Conservation (phyloP, 1,140 invertebrate species). For the Heliothis virescens region DNA sequence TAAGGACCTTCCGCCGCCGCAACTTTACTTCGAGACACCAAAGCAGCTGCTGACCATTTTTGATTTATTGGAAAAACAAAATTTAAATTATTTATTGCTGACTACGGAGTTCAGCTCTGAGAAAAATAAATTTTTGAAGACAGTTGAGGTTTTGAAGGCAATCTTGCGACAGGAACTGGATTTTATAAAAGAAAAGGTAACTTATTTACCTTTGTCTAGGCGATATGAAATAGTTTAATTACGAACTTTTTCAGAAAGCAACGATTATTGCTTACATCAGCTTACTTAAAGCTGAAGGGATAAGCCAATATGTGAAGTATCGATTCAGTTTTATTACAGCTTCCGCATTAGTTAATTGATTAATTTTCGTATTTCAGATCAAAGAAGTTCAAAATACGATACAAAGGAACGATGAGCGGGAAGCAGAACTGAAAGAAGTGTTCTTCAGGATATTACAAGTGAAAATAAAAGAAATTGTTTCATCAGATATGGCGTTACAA, state of each 20-base stretch:
- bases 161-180: constrained; percentile 68
- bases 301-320: too few species aligned
- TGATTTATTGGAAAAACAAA: constrained; percentile 87
- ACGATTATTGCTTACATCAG: too few species aligned
- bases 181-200: constrained; percentile 73
- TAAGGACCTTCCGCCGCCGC: constrained; percentile 75
- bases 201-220: not conserved
- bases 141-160: constrained; percentile 64
- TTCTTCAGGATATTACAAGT: constrained; percentile 75
- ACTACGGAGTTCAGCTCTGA: constrained; percentile 87
- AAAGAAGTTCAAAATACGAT: constrained; percentile 71
- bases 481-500: constrained; percentile 87
- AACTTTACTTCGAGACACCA: constrained; percentile 87
- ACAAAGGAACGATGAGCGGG: constrained; percentile 65
- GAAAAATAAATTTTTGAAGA: constrained; percentile 77
- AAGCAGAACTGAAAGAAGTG: constrained; percentile 72
- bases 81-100: constrained; percentile 88
- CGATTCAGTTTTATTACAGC: too few species aligned
- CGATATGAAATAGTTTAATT: too few species aligned
- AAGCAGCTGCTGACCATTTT: constrained; percentile 87
- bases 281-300: too few species aligned
- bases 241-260: too few species aligned
- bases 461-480: constrained; percentile 78
- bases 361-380: constrained; percentile 63
- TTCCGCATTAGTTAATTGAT: not conserved